phyloP scores from a whole-genome alignment of 2,113 vertebrate species.

The Trogon surrucura region DNA sequence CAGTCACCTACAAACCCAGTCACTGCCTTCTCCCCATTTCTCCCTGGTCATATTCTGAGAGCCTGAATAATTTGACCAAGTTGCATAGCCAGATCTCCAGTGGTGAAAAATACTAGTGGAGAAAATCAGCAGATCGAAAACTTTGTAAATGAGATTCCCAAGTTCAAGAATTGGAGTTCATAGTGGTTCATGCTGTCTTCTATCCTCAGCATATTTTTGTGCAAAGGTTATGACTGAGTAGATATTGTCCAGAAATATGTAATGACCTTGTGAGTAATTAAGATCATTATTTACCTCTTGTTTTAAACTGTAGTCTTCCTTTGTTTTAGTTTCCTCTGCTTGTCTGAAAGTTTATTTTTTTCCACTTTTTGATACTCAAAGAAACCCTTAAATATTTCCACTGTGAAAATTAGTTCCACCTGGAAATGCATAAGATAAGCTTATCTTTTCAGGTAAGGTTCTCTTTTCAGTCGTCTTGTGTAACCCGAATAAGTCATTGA shows the following conservation, averaged over 20 bases:
- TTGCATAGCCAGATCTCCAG: neutral
- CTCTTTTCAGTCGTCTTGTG: neutral
- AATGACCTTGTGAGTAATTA: neutral
- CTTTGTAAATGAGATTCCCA: neutral
- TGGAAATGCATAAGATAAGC: neutral
- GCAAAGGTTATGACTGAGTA: neutral
- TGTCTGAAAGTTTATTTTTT: neutral
- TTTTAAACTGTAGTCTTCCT: neutral
- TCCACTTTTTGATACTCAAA: neutral
- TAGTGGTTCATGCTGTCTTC: neutral
- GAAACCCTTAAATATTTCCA: neutral
- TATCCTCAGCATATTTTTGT: neutral
- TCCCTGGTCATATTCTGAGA: neutral
- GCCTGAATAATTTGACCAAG: neutral
- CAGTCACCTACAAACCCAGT: neutral
- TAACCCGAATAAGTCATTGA: neutral
- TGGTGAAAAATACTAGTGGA: neutral
- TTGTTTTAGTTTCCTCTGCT: neutral
- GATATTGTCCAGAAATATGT: neutral
- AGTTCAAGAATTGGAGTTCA: neutral
- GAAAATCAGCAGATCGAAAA: neutral
- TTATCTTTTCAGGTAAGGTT: neutral
- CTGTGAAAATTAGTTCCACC: neutral
- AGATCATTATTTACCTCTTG: neutral
- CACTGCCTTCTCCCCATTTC: neutral